Conservation (phyloP, 1,140 invertebrate genomes). For the Drosophila cardini region DNA sequence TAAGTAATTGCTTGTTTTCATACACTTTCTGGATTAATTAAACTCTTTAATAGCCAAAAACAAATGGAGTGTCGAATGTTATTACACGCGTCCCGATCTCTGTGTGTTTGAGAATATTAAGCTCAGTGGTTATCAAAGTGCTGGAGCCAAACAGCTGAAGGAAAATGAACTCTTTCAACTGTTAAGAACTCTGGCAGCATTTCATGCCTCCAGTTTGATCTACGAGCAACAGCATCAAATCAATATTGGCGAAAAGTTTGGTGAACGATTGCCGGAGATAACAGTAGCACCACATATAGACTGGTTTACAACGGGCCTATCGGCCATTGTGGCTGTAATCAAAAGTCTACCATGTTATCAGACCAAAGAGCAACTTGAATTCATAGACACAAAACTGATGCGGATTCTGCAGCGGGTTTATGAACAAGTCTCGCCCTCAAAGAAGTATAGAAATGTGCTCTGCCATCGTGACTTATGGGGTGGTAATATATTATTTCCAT, state of each 20-base stretch:
- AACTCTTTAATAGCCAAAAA: too few relatives aligned
- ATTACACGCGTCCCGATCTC: slow-evolving; percentile 72
- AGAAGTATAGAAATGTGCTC: slow-evolving; percentile 85
- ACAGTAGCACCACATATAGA: slow-evolving; percentile 59
- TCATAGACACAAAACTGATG: slow-evolving; percentile 44
- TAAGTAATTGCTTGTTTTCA: slow-evolving; percentile 44
- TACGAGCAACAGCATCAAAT: slow-evolving; percentile 49
- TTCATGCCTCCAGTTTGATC: slow-evolving; percentile 84
- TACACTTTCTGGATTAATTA: background rate
- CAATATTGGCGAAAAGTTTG: slow-evolving; percentile 60
- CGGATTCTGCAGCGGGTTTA: slow-evolving; percentile 50
- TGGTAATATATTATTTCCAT: slow-evolving; percentile 87
- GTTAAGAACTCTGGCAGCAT: slow-evolving; percentile 75
- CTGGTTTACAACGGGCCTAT: slow-evolving; percentile 73
- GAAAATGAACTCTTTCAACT: slow-evolving; percentile 44
- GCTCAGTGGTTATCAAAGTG: slow-evolving; percentile 23
- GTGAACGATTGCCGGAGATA: slow-evolving; percentile 63
- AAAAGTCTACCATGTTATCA: slow-evolving; percentile 56
- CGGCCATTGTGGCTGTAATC: slow-evolving; percentile 50
- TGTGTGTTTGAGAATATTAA: slow-evolving; percentile 84
- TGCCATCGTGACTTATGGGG: slow-evolving; percentile 88
- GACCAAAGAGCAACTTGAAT: background rate
- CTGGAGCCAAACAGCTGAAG: background rate
- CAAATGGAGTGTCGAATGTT: slow-evolving; percentile 73
- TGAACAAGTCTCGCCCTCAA: slow-evolving; percentile 67